Base-by-base conservation (phyloP, 2,888 invertebrate genomes). In the Ypsolopha sequella region DNA sequence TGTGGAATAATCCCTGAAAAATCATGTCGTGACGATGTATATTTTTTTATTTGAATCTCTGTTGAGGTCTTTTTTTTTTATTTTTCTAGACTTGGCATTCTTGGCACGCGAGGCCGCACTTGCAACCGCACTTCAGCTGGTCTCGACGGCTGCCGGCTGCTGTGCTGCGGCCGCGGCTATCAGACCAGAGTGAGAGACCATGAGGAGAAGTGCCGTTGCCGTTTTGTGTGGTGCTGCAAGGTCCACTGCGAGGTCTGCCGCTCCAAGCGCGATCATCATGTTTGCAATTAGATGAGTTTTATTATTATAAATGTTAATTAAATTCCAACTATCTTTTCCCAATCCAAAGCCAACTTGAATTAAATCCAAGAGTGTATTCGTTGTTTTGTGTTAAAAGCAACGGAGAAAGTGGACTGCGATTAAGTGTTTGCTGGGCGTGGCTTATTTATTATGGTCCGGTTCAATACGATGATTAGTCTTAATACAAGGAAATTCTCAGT, bases 211-310 rank as follows among this genome's bases (percentile, higher is more conserved):
- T 96, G 96, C 80, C 91, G 93, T 66, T 96, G 96, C 74, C 91
- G 92, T 60, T 96, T 96, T 73, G 93, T 95, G 54, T 96, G 96
- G 96, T 96, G 96, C 80, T 96, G 96, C 79, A 89, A 91, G 58
- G 96, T 96, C 2, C 91, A 92, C 63, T 96, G 96, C 80, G 93
- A 95, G 68, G 89, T 91, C 56, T 96, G 96, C 76, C 89, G 91
- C 58, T 91, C 91, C 64, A 92, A 91, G 66, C 89, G 91, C 58
- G 95, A 95, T 65, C 93, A 95, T 66, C 94, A 95, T 70, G 92
- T 94, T 67, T 96, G 96, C 85, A 96, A 96, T 82, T 96, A 48
- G 13, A 41, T n/a, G 24, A 24, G 24, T 24, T 4, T 24, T 24
- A 24, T 24, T 24, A 24, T 24, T 4, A 24, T 24, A 24, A 24